Base-by-base conservation (phyloP, 2,113 vertebrate species). In the Spea bombifrons region DNA sequence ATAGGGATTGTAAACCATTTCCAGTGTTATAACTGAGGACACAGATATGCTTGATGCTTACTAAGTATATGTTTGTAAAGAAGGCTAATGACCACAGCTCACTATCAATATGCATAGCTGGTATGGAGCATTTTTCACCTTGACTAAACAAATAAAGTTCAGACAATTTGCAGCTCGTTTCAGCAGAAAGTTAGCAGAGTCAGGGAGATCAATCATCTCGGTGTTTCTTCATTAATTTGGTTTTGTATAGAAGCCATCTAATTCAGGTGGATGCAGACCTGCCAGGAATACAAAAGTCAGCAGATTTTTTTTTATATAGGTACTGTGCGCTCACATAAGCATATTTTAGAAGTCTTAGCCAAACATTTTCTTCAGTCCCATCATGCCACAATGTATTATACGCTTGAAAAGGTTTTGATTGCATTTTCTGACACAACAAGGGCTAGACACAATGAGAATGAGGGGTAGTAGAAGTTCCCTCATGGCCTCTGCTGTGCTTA, bases 131-230 rank as follows among this genome's bases (percentile, higher is more conserved):
- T 64, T 64, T 64, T 64, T 64, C 61, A 64, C 61, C 61, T 64
- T 64, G 17, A 17, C 61, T 64, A 64, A 64, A 64, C 61, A 17
- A 64, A 64, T 64, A 30, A 53, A 53, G 52, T 53, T 12, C 52
- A 53, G 61, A 30, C 61, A 64, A 64, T 64, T 64, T 16, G 61
- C 61, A 64, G 61, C 61, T 64, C n/a, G 5, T 64, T 64, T 64
- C 61, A 64, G 61, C 61, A 64, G 17, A 64, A 64, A 64, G 61
- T 64, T 64, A 64, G 61, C 61, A 64, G 61, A 64, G 61, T 64
- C 61, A 64, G 61, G 5, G 5, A 64, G 61, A 64, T 64, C 61
- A 64, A 64, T 30, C 61, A 64, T 64, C 7, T 64, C 30, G 61
- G 17, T 64, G 17, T 30, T 64, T 64, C 61, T 64, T 64, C 61